phyloP scores from a whole-genome alignment of 2,113 vertebrate species.

The Rhinolophus ferrumequinum region DNA sequence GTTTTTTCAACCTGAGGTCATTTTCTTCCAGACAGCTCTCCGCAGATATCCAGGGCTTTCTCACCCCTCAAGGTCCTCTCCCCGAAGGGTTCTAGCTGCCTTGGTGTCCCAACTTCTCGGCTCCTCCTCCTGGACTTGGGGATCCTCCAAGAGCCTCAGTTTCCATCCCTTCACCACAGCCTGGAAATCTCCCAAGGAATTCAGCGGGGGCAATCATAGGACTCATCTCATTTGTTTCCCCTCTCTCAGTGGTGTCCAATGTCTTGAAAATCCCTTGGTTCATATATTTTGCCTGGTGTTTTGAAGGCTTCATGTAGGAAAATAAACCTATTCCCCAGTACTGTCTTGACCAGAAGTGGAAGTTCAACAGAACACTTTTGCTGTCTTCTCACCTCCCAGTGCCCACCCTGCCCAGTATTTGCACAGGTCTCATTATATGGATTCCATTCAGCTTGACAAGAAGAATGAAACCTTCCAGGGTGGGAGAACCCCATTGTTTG shows the following conservation, averaged over 20 bases:
- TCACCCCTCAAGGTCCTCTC: accelerated
- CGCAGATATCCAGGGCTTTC: accelerated
- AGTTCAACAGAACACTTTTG: not conserved
- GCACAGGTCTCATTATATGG: accelerated
- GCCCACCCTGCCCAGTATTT: not conserved
- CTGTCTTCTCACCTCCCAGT: accelerated
- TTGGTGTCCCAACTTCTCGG: no score
- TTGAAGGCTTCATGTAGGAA: not conserved
- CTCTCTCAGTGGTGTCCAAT: accelerated
- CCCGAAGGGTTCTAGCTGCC: not conserved
- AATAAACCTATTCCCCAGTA: accelerated
- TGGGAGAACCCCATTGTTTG: not conserved
- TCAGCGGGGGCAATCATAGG: accelerated
- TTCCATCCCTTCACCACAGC: not conserved
- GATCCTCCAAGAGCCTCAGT: not conserved
- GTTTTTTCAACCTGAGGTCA: not conserved
- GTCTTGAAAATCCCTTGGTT: not conserved
- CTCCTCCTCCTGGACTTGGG: not conserved
- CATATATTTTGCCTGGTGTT: accelerated
- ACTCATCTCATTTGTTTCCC: accelerated
- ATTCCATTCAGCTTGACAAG: not conserved
- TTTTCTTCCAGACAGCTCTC: not conserved
- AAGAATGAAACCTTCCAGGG: no score
- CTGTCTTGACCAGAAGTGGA: not conserved
- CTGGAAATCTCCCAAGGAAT: not conserved